Evolutionary conservation across 2,888 invertebrate species (phyloP).

Genomic region (Scaptomyza caliginosa): DNA sequence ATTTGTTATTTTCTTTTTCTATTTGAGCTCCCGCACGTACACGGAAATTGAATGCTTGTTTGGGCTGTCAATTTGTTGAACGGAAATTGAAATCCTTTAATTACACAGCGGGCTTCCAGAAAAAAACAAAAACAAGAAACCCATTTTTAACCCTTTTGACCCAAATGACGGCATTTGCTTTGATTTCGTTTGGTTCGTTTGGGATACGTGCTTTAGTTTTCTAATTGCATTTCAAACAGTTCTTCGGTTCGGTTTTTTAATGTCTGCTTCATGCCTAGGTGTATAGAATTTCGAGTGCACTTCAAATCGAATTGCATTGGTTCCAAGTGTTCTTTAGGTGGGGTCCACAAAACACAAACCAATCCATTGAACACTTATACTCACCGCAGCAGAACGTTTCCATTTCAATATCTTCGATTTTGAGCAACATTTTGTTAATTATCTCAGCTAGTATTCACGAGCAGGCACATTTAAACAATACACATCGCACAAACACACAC

Average conservation of each 20-base stretch:
- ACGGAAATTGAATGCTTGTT: constrained; percentile 56
- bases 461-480: constrained; percentile 8
- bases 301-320: constrained; percentile 19
- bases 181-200: constrained; percentile 17
- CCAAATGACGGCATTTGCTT: constrained; percentile 36
- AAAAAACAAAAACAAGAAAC: background rate
- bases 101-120: constrained; percentile 23
- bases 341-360: constrained; percentile 18
- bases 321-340: constrained; percentile 23
- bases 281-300: constrained; percentile 30
- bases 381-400: constrained; percentile 83
- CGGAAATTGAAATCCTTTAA: constrained; percentile 68
- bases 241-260: constrained; percentile 15
- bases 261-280: constrained; percentile 25
- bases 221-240: background rate
- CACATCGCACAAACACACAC: constrained; percentile 13
- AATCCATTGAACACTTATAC: constrained; percentile 37
- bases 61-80: constrained; percentile 31
- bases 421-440: constrained; percentile 56
- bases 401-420: constrained; percentile 81
- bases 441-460: background rate
- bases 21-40: constrained; percentile 46
- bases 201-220: constrained; percentile 23
- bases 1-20: background rate
- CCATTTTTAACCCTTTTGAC: constrained; percentile 15